Conservation (phyloP, 2,888 invertebrate species). For the Calephelis perditalis region DNA sequence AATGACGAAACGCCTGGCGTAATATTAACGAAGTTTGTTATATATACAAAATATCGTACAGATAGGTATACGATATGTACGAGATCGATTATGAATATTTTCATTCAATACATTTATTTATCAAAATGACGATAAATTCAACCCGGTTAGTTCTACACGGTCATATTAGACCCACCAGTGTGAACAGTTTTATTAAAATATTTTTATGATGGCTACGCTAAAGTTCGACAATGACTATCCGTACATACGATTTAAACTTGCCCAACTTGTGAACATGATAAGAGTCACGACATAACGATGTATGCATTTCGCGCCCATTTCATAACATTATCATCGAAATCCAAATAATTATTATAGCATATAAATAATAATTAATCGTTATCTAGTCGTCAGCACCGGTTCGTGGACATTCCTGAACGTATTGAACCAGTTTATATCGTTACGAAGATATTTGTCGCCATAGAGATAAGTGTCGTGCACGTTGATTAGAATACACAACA, state of each 20-base stretch:
- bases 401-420: conserved; percentile 36
- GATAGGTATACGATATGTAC: no score
- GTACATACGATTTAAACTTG: neutral
- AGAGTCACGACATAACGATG: neutral
- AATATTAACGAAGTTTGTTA: no score
- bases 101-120: no score
- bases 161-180: no score
- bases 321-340: conserved; percentile 36
- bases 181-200: neutral
- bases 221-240: neutral
- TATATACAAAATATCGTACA: no score
- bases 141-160: no score
- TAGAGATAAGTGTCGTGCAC: neutral
- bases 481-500: conserved; percentile 7
- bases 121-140: no score
- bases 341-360: conserved; percentile 27
- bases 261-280: neutral
- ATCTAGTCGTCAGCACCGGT: conserved; percentile 44
- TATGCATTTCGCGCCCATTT: conserved; percentile 16
- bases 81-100: no score
- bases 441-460: conserved; percentile 61
- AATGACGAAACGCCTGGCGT: no score
- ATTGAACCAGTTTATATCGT: conserved; percentile 54
- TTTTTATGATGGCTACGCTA: neutral
- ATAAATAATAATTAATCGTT: conserved; percentile 30